Evolutionary conservation across 2,888 invertebrate genomes (phyloP), one percentile per base, ranked within the genome.

Genomic region (Rhingia rostrata): DNA sequence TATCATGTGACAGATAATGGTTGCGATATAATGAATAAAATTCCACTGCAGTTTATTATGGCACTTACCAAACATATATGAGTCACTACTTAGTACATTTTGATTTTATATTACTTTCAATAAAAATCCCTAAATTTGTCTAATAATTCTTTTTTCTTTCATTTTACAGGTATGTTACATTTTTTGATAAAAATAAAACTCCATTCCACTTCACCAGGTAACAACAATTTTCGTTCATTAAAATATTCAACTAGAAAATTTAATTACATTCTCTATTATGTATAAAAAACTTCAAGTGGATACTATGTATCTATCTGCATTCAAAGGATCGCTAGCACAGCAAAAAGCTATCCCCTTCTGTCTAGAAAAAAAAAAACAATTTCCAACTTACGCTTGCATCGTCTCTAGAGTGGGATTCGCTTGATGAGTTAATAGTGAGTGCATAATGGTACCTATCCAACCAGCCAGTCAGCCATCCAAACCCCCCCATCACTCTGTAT

Each of bases 391-490:
- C 43, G 45, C 60, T 72, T 72, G 79, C 64, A 79, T 79, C 72
- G 64, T 51, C 14, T 30, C 43, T 30, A 49, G 53, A 66, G 51
- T 33, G 43, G 39, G n/a, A 67, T 32, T 54, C 51, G 10, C 61
- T 54, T 63, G 74, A 80, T 67, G 74, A 80, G 67, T 80, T 74
- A 80, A 74, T 67, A 61, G 58, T 73, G 37, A 78, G 61, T 77
- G 78, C 78, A 78, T 77, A 72, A 66, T 53, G 22, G 33, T 41
- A 39, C 45, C 47, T 69, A 66, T 14, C 35, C 49, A 37, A 41
- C 37, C 41, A 49, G 53, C 69, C 39, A 61, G 14, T 10, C 67
- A 58, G 33, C 7, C 43, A 37, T 72, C 4, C 58, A 54, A 7
- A 4, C 45, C 43, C 10, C 41, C 53, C 53, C 9, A 32, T 41